Conservation (phyloP, 2,888 invertebrate species). For the Melanostoma mellinum region DNA sequence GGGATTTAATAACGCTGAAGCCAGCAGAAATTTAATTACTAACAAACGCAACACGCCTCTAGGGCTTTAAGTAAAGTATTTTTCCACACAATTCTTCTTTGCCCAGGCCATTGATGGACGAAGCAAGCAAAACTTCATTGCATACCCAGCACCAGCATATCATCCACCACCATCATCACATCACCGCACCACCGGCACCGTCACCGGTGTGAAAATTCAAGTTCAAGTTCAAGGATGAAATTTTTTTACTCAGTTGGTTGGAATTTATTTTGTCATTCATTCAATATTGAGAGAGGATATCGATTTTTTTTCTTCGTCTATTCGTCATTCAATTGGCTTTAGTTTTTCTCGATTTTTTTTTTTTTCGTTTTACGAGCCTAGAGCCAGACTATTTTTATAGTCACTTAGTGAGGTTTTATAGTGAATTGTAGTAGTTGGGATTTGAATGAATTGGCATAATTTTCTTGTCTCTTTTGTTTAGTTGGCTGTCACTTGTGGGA, state of each 20-base stretch:
- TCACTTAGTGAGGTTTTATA: constrained; percentile 45
- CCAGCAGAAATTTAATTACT: constrained; percentile 59
- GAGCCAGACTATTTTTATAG: constrained; percentile 64
- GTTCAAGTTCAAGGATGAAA: constrained; percentile 67
- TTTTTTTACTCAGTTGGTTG: constrained; percentile 47
- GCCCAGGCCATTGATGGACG: too few species aligned
- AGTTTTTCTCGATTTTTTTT: not conserved
- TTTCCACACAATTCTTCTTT: too few species aligned
- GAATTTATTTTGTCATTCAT: constrained; percentile 58
- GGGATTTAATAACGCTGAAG: not conserved
- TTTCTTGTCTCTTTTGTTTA: too few species aligned
- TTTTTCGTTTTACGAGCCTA: constrained; percentile 52
- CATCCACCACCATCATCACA: not conserved
- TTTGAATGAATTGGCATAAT: too few species aligned
- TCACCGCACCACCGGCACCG: not conserved
- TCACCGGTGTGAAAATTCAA: constrained; percentile 39
- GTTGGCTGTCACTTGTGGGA: too few species aligned
- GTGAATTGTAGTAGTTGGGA: constrained; percentile 12
- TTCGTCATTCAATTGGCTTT: constrained; percentile 35
- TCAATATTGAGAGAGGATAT: constrained; percentile 46
- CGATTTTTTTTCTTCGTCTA: constrained; percentile 38
- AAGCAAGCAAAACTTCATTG: too few species aligned
- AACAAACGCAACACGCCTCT: not conserved
- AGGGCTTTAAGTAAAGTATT: too few species aligned
- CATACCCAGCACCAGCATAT: too few species aligned